These are phyloP conservation scores for Serripes groenlandicus DNA, from an alignment of 2,888 invertebrate genomes.

Conservation along the genomic window DNA sequence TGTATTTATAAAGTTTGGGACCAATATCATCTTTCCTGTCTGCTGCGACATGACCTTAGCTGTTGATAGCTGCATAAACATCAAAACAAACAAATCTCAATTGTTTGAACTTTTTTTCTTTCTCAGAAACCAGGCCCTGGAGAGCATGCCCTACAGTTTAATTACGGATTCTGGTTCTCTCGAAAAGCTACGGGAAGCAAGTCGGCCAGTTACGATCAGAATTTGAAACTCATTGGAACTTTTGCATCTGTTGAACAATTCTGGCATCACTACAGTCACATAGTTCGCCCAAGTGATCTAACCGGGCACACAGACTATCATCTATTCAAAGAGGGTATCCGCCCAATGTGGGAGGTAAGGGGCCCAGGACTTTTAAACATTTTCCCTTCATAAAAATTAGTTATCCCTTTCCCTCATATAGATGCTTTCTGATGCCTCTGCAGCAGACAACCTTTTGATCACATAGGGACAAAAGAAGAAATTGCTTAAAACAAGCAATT, in stretches of 20 bases:
- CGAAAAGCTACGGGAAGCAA: slow-evolving; percentile 89
- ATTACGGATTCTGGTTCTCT: slow-evolving; percentile 97
- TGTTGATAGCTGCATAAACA: too few relatives aligned
- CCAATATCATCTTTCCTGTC: too few relatives aligned
- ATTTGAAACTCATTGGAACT: slow-evolving; percentile 92
- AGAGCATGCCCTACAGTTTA: slow-evolving; percentile 97
- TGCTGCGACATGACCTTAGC: too few relatives aligned
- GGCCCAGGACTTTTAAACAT: too few relatives aligned
- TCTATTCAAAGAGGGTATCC: slow-evolving; percentile 98
- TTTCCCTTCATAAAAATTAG: too few relatives aligned
- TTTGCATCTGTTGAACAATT: slow-evolving; percentile 94
- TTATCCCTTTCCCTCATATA: too few relatives aligned
- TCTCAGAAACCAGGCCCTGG: slow-evolving; percentile 88
- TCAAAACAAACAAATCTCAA: too few relatives aligned
- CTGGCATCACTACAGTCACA: slow-evolving; percentile 98
- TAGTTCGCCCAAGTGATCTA: slow-evolving; percentile 95
- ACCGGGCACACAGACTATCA: slow-evolving; percentile 97
- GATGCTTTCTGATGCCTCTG: too few relatives aligned
- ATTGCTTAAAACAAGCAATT: neutral
- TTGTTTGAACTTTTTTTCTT: too few relatives aligned
- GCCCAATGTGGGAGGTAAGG: slow-evolving; percentile 99
- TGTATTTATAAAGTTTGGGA: too few relatives aligned
- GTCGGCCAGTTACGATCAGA: slow-evolving; percentile 90
- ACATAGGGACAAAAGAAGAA: neutral
- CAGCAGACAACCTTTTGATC: too few relatives aligned